Evolutionary conservation across 1,140 invertebrate species (phyloP), one percentile per base, ranked within the genome.

Genomic region (Trigoniulus corallinus): DNA sequence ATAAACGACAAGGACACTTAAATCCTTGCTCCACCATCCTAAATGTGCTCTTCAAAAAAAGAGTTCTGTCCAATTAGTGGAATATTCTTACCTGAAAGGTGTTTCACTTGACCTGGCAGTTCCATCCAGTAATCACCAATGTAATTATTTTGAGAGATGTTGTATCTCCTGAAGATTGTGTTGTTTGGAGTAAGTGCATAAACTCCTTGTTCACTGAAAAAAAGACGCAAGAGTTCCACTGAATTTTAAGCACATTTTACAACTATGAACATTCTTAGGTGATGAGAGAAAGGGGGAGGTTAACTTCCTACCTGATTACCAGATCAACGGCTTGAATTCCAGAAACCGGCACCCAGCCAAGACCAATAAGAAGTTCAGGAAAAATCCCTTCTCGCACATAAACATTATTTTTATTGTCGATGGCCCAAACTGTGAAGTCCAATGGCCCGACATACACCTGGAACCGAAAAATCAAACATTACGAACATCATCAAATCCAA

Each of bases 111-210:
- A 3, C 71, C 72, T 42, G 73, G 72, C 37, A 75, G 63, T 60
- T 67, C 68, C 54, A 69, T 66, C 74, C 74, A 76, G 53, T 69
- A 72, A 57, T 75, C 69, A 22, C 74, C 74, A 50, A 67, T 67
- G 50, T 64, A 67, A 58, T 73, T 74, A 21, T 63, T 67, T 24
- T 62, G 54, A 1, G 67, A 59, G 23, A 76, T 67, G 15, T 72
- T 73, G 57, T 64, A 63, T 43, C 74, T 57, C 53, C 67, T 61
- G 52, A 68, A 71, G 29, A 76, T 63, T 53, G 69, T 64, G 34
- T 72, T 71, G 50, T 62, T 60, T 1, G 62, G 56, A 26, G 67
- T 67, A 3, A 76, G 52, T 1, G 71, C 72, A 68, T 69, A 75
- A 3, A 75, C 73, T 50, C 62, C 64, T 27, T 61, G 60, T 21